A percentile compares a stretch with the other conserved stretches of the same genome.
Evolutionary conservation across 2,113 vertebrate species (phyloP).

Genomic region (Cardinalis cardinalis): DNA sequence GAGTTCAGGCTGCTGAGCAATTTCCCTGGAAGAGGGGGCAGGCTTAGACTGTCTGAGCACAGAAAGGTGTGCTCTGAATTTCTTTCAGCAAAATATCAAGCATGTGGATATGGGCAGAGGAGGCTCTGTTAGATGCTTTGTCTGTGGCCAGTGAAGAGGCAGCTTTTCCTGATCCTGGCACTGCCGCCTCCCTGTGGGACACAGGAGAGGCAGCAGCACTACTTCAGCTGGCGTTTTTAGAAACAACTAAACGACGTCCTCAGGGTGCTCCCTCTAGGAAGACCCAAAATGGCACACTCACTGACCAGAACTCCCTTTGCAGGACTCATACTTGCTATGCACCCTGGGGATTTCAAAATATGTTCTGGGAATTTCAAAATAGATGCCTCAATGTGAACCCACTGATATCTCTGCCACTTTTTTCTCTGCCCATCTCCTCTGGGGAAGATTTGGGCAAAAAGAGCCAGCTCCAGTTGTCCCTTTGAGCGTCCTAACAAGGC

Average conservation of each 20-base stretch:
- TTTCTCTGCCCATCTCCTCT: background rate
- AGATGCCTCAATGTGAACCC: background rate
- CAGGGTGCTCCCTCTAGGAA: background rate
- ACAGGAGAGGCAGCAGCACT: background rate
- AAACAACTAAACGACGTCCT: background rate
- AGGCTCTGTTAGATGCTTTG: background rate
- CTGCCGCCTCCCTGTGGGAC: background rate
- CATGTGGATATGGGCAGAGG: accelerated
- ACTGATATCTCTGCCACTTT: background rate
- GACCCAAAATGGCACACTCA: background rate
- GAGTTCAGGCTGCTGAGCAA: constrained; percentile 12
- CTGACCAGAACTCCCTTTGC: background rate
- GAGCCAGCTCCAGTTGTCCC: background rate
- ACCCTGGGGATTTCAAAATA: background rate
- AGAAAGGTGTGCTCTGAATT: background rate
- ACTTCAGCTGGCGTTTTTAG: background rate
- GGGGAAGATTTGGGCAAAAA: background rate
- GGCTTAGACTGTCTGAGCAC: background rate
- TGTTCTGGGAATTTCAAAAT: background rate
- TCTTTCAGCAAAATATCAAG: background rate
- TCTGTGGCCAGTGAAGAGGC: background rate
- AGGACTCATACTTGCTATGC: accelerated
- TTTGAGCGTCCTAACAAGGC: background rate
- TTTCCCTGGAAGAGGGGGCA: constrained; percentile 4
- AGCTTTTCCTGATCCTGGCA: background rate